Percentiles rank a stretch among this genome's conserved stretches.
Evolutionary conservation across 2,113 vertebrate species (phyloP).

Genomic region (Ascaphus truei): DNA sequence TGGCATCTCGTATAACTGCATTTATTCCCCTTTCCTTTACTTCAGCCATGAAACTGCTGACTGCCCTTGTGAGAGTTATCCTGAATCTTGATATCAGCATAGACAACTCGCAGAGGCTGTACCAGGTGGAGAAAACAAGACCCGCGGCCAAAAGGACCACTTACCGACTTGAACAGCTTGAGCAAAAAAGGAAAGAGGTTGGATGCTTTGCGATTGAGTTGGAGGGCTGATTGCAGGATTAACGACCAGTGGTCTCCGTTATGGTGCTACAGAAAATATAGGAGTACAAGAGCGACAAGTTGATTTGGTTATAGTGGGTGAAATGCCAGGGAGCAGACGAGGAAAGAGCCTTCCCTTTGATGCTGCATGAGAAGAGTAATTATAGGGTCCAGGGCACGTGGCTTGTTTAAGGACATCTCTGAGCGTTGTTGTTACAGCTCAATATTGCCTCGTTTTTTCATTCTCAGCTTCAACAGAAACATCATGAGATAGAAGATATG

Average conservation of each 20-base stretch:
- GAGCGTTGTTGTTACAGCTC: no score
- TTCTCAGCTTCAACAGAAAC: constrained; percentile 75
- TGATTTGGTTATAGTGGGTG: no score
- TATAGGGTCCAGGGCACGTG: no score
- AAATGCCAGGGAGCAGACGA: no score
- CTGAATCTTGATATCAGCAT: constrained; percentile 70
- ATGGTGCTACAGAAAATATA: no score
- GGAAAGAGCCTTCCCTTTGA: no score
- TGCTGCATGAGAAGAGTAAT: no score
- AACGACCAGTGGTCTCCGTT: not conserved
- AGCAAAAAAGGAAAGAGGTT: constrained; percentile 76
- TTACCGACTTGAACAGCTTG: constrained; percentile 66
- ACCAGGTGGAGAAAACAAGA: constrained; percentile 68
- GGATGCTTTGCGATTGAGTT: no score
- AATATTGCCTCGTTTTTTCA: constrained; percentile 33
- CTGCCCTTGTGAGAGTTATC: constrained; percentile 66
- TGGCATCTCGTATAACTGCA: no score
- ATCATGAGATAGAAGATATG: constrained; percentile 75
- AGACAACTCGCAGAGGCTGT: constrained; percentile 73
- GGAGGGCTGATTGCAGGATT: not conserved
- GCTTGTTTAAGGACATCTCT: no score
- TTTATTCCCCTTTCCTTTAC: constrained; percentile 24
- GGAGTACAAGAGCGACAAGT: no score
- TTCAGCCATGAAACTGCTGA: constrained; percentile 80
- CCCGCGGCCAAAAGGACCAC: constrained; percentile 54